A percentile compares a stretch with the other conserved stretches of the same genome.
phyloP scores from a whole-genome alignment of 2,888 invertebrate species.

The Osedax fenrisi region DNA sequence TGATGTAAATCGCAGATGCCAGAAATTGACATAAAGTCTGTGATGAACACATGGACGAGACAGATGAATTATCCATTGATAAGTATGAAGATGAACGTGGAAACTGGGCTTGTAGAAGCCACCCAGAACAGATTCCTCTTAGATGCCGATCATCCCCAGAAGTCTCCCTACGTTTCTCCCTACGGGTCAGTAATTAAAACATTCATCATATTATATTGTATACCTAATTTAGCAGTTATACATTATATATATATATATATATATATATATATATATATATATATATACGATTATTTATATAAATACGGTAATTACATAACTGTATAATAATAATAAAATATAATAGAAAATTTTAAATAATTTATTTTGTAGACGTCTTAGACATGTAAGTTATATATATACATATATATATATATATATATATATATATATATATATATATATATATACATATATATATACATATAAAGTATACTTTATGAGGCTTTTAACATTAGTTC shows the following conservation, averaged over 20 bases:
- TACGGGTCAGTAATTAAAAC: conserved; percentile 5
- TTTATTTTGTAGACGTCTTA: too few relatives aligned
- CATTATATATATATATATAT: background rate
- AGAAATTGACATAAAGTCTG: conserved; percentile 51
- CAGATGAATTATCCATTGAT: conserved; percentile 73
- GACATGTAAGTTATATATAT: too few relatives aligned
- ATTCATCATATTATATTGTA: background rate
- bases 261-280: background rate
- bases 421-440: too few relatives aligned
- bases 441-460: too few relatives aligned
- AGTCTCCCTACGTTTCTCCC: background rate
- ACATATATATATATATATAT: too few relatives aligned
- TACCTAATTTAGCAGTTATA: background rate
- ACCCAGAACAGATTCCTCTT: conserved; percentile 65
- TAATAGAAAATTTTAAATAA: too few relatives aligned
- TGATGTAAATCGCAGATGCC: too few relatives aligned
- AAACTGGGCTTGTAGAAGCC: conserved; percentile 56
- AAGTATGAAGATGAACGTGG: conserved; percentile 54
- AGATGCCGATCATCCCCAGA: background rate
- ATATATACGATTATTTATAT: background rate
- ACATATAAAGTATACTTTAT: too few relatives aligned
- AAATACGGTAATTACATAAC: too few relatives aligned
- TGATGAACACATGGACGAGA: conserved; percentile 79
- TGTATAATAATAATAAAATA: too few relatives aligned
- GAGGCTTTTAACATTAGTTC: too few relatives aligned